A percentile compares a stretch with the other conserved stretches of the same genome.
phyloP scores from a whole-genome alignment of 2,888 invertebrate species.

The Neoaliturus tenellus region DNA sequence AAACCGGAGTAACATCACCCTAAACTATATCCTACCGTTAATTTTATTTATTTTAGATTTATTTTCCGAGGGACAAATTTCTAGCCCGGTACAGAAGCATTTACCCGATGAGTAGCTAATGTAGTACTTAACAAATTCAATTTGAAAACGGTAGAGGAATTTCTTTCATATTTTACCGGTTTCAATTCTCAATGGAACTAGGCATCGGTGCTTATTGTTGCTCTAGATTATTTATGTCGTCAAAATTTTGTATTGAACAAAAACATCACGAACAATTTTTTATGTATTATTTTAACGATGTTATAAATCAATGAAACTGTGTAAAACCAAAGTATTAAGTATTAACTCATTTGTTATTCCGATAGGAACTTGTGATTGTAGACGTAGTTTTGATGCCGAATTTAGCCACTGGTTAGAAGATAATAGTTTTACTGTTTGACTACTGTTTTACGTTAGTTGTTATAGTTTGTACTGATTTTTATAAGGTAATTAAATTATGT shows the following conservation, averaged over 20 bases:
- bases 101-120: neutral
- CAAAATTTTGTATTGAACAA: neutral
- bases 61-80: neutral
- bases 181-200: neutral
- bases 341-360: neutral
- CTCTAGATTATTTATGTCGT: neutral
- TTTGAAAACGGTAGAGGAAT: neutral
- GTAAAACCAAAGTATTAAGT: conserved; percentile 19
- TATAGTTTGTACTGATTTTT: conserved; percentile 14
- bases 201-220: neutral
- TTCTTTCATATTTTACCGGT: neutral
- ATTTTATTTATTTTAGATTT: neutral
- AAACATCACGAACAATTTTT: neutral
- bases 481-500: conserved; percentile 20
- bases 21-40: neutral
- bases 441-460: neutral
- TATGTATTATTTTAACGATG: neutral
- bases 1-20: conserved; percentile 53
- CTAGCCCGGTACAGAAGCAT: neutral
- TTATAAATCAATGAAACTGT: neutral
- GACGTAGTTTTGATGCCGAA: neutral
- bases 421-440: neutral
- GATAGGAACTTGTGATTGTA: conserved; percentile 23
- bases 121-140: neutral
- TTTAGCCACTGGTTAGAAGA: neutral